phyloP scores from a whole-genome alignment of 2,113 vertebrate species.

The Cairina moschata region DNA sequence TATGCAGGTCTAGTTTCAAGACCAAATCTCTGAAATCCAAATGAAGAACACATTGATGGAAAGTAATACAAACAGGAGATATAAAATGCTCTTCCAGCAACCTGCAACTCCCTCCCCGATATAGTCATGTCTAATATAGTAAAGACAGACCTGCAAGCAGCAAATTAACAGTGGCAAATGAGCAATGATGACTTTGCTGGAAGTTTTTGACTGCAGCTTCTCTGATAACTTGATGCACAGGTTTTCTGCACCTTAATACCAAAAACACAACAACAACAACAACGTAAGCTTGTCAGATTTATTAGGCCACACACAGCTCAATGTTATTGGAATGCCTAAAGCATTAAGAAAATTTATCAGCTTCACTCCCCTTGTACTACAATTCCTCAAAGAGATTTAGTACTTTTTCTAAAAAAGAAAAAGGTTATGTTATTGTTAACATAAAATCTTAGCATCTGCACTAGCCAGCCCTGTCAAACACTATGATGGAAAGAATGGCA shows the following conservation, averaged over 20 bases:
- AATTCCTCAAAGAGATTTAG: neutral
- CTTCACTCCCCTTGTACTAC: neutral
- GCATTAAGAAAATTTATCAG: neutral
- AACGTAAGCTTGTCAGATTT: neutral
- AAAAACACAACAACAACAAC: neutral
- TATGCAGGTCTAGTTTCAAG: neutral
- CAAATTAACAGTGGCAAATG: constrained; percentile 96
- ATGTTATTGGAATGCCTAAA: neutral
- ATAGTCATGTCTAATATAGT: neutral
- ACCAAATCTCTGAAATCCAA: neutral
- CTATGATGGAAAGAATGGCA: neutral
- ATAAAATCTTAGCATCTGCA: neutral
- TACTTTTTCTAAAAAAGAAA: neutral
- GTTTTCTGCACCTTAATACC: constrained; percentile 89
- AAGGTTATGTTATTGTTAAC: neutral
- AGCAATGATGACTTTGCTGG: constrained; percentile 96
- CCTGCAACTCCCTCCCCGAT: too few relatives aligned
- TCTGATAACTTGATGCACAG: constrained; percentile 94
- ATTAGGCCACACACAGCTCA: neutral
- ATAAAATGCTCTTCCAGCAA: neutral
- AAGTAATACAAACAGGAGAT: neutral
- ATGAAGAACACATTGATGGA: accelerated
- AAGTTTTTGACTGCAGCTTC: constrained; percentile 96
- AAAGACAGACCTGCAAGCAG: constrained; percentile 88
- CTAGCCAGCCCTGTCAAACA: neutral